A percentile compares a stretch with the other conserved stretches of the same genome.
These are phyloP conservation scores for Drosophila putrida DNA, from an alignment of 2,888 invertebrate species.

Conservation along the genomic window DNA sequence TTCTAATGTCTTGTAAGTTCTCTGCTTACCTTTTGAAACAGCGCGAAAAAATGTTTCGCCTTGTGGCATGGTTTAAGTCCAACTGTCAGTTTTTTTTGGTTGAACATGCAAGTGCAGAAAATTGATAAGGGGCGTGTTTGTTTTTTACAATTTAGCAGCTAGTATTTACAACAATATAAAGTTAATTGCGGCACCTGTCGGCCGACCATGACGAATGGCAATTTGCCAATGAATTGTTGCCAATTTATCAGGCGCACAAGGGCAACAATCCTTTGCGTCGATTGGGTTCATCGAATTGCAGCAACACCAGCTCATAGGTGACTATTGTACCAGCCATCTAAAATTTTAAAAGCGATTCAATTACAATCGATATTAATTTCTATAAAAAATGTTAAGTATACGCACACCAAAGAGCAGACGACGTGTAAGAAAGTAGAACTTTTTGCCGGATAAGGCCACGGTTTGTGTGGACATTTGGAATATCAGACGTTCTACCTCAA, in stretches of 20 bases:
- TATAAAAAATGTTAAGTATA: conserved; percentile 1
- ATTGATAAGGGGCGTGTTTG: conserved; percentile 52
- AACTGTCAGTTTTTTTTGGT: conserved; percentile 34
- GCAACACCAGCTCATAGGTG: conserved; percentile 89
- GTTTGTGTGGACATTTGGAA: conserved; percentile 87
- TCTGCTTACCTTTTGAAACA: conserved; percentile 69
- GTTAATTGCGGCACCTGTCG: conserved; percentile 67
- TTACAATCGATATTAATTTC: background rate
- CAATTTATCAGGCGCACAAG: conserved; percentile 71
- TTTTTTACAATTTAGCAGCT: conserved; percentile 41
- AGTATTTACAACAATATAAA: conserved; percentile 44
- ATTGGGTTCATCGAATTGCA: conserved; percentile 87
- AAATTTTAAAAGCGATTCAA: background rate
- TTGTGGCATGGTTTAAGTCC: conserved; percentile 63
- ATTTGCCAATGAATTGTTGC: conserved; percentile 28
- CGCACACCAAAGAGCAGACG: conserved; percentile 87
- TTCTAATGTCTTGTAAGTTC: background rate
- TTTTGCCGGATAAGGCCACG: conserved; percentile 88
- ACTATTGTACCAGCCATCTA: conserved; percentile 88
- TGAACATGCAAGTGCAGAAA: conserved; percentile 16
- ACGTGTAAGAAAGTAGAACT: conserved; percentile 87
- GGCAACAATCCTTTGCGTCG: conserved; percentile 78
- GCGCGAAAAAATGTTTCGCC: conserved; percentile 80
- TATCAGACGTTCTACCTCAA: conserved; percentile 87
- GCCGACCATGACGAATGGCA: conserved; percentile 59